Conservation (phyloP, 2,113 vertebrate genomes). For the Tricholaema leucomelas region DNA sequence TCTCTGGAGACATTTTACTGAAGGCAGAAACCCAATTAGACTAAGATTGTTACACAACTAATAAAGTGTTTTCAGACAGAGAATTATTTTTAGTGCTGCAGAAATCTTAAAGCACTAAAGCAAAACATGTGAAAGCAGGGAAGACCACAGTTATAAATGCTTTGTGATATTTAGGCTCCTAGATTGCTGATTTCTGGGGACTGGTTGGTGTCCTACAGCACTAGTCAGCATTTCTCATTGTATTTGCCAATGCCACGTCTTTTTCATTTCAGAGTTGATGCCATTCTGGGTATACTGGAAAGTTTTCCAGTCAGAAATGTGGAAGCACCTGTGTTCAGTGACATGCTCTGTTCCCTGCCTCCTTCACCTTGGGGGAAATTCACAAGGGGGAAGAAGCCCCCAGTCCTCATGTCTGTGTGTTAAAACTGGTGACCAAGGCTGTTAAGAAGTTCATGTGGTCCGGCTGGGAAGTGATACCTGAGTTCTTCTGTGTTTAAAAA, state of each 20-base stretch:
- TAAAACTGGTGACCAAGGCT: conserved; percentile 44
- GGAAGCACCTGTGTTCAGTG: accelerated
- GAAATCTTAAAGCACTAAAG: conserved; percentile 6
- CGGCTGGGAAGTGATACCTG: conserved; percentile 18
- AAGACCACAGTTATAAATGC: not conserved
- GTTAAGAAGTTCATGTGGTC: conserved; percentile 8
- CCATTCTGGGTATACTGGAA: not conserved
- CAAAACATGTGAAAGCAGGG: not conserved
- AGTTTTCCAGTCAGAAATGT: not conserved
- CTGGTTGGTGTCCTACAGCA: not conserved
- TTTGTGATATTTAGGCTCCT: not conserved
- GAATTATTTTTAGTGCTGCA: conserved; percentile 11
- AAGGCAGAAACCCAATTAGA: conserved; percentile 52
- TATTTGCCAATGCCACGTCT: not conserved
- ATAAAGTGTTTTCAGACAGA: conserved; percentile 29
- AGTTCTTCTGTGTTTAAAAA: conserved; percentile 29
- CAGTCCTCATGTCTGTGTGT: conserved; percentile 33
- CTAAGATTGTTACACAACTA: conserved; percentile 20
- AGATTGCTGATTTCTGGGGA: not conserved
- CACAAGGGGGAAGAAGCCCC: not conserved
- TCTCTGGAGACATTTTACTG: conserved; percentile 41
- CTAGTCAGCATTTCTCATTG: not conserved
- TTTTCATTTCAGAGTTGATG: not conserved
- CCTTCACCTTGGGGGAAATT: not conserved
- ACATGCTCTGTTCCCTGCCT: not conserved